Conservation (phyloP, 1,140 invertebrate species). For the Trichoplusia ni region DNA sequence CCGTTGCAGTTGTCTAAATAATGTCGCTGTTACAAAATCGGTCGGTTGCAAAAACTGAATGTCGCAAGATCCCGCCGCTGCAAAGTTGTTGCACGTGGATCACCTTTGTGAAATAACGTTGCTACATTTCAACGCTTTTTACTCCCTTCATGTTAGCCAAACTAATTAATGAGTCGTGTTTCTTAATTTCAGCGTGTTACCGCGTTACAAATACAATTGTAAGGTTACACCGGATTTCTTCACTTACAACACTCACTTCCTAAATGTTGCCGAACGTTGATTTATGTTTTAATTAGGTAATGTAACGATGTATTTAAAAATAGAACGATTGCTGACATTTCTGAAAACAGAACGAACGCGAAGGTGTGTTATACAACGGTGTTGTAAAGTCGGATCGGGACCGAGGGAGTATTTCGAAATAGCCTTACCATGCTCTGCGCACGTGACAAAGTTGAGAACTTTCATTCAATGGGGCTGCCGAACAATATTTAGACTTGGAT, state of each 20-base stretch:
- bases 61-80: conserved; percentile 66
- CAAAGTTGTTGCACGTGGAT: conserved; percentile 66
- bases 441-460: conserved; percentile 1
- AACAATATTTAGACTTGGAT: conserved; percentile 62
- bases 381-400: background rate
- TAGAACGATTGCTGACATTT: conserved; percentile 14
- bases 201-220: conserved; percentile 41
- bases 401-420: background rate
- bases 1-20: conserved; percentile 59
- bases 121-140: conserved; percentile 65
- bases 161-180: conserved; percentile 63
- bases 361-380: conserved; percentile 1
- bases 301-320: conserved; percentile 21
- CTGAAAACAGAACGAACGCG: background rate
- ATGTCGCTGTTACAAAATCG: conserved; percentile 58
- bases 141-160: conserved; percentile 62
- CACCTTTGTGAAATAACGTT: conserved; percentile 69
- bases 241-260: conserved; percentile 58
- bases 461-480: conserved; percentile 5
- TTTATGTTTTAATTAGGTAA: conserved; percentile 23
- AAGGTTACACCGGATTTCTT: conserved; percentile 59
- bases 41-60: conserved; percentile 66
- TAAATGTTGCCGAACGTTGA: conserved; percentile 35
- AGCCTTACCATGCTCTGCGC: background rate
- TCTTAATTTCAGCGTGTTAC: conserved; percentile 59